These are phyloP conservation scores for Arctocebus calabarensis DNA, from an alignment of 2,797 vertebrate species.

Conservation along the genomic window DNA sequence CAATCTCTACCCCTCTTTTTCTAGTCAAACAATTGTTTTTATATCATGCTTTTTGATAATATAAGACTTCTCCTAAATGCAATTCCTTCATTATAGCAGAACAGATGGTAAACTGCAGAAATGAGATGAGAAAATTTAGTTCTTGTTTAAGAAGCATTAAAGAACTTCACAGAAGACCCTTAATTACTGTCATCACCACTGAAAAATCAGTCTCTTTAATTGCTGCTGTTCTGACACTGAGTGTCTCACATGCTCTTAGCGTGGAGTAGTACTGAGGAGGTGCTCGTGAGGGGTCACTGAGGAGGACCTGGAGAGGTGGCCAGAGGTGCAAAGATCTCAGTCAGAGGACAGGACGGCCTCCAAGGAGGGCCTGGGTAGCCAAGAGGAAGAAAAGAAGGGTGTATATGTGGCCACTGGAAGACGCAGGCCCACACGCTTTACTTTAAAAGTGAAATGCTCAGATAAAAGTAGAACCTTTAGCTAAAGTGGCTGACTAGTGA, in stretches of 20 bases:
- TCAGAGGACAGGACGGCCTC: not conserved
- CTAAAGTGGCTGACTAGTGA: not conserved
- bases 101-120: not conserved
- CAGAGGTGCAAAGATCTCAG: not conserved
- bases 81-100: not conserved
- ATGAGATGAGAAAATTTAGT: not conserved
- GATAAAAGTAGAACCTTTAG: not conserved
- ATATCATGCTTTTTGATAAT: not conserved
- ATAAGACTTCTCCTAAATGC: not conserved
- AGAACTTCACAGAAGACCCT: not conserved
- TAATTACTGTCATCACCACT: not conserved
- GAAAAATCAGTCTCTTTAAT: not conserved
- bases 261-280: not conserved
- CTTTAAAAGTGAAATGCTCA: not conserved
- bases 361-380: not conserved
- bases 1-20: not conserved
- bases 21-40: slow-evolving; percentile 13
- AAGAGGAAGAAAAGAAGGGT: not conserved
- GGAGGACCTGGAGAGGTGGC: not conserved
- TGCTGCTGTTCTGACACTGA: not conserved
- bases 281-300: not conserved
- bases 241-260: not conserved
- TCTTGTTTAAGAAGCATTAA: not conserved
- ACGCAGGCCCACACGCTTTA: not conserved
- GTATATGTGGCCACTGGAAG: not conserved